phyloP scores from a whole-genome alignment of 2,888 invertebrate species.

The Tenthredo livida region DNA sequence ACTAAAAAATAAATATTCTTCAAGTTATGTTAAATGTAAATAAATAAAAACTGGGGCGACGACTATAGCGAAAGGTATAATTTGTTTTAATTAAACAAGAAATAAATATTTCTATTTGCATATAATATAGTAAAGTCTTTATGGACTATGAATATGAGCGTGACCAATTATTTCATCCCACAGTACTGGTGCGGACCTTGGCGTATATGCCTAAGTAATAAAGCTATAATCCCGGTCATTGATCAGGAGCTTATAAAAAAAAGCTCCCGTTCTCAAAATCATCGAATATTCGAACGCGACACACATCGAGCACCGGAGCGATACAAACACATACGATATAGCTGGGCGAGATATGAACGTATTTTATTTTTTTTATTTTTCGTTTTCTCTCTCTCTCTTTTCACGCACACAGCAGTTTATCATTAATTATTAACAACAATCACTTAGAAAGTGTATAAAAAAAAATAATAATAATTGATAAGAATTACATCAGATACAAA shows the following conservation, averaged over 20 bases:
- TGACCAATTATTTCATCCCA: neutral
- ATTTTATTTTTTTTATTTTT: neutral
- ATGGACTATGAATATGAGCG: neutral
- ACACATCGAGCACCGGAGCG: constrained; percentile 48
- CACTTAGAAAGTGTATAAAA: too few species aligned
- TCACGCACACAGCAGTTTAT: neutral
- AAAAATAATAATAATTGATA: too few species aligned
- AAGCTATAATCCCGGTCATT: constrained; percentile 62
- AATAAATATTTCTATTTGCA: neutral
- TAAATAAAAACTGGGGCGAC: too few species aligned
- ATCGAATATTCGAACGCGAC: constrained; percentile 55
- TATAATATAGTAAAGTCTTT: neutral
- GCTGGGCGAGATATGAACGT: constrained; percentile 5
- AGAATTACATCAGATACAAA: too few species aligned
- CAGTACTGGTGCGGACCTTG: constrained; percentile 55
- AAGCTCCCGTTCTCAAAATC: constrained; percentile 55
- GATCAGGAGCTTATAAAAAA: constrained; percentile 53
- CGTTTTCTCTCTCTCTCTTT: too few species aligned
- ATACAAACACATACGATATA: neutral
- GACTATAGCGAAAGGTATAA: too few species aligned
- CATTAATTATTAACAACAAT: neutral
- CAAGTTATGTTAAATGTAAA: too few species aligned
- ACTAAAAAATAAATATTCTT: neutral
- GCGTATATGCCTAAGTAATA: constrained; percentile 63
- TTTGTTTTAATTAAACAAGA: neutral